phyloP scores from a whole-genome alignment of 1,140 invertebrate genomes.

The Dinoponera quadriceps region DNA sequence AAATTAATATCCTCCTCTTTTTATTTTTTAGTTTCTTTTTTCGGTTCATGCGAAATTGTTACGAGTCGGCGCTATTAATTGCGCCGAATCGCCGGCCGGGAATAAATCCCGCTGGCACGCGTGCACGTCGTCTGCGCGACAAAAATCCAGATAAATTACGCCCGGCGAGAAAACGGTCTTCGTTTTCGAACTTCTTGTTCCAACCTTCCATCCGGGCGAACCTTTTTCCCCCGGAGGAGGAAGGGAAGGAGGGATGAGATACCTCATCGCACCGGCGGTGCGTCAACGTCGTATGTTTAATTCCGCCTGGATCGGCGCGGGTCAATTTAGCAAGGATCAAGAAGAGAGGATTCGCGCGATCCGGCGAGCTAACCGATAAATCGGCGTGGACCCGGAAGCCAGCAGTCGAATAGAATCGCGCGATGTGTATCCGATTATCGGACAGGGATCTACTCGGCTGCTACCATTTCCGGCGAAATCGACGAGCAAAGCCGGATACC shows the following conservation, averaged over 20 bases:
- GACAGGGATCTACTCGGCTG: constrained; percentile 11
- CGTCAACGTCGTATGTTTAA: constrained; percentile 6
- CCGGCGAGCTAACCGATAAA: constrained; percentile 37
- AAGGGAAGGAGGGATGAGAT: not conserved
- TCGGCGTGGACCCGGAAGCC: constrained; percentile 22
- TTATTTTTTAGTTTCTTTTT: not conserved
- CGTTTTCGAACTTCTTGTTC: constrained; percentile 27
- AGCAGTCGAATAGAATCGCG: constrained; percentile 34
- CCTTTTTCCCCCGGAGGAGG: constrained; percentile 19
- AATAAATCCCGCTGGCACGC: constrained; percentile 31
- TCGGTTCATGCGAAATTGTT: not conserved
- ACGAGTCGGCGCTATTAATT: constrained; percentile 3
- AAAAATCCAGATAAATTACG: constrained; percentile 54
- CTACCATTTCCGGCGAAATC: constrained; percentile 9
- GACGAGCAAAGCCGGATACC: constrained; percentile 8
- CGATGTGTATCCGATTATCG: constrained; percentile 43
- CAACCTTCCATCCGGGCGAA: constrained; percentile 12
- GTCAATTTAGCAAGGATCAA: constrained; percentile 20
- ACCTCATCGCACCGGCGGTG: not conserved
- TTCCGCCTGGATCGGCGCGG: constrained; percentile 9
- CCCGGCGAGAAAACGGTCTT: constrained; percentile 26
- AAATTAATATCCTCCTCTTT: constrained; percentile 1
- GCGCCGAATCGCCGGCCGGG: constrained; percentile 17
- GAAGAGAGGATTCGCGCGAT: constrained; percentile 19
- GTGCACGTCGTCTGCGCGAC: constrained; percentile 64